phyloP scores from a whole-genome alignment of 2,888 invertebrate genomes.

The Diaphora mendica region DNA sequence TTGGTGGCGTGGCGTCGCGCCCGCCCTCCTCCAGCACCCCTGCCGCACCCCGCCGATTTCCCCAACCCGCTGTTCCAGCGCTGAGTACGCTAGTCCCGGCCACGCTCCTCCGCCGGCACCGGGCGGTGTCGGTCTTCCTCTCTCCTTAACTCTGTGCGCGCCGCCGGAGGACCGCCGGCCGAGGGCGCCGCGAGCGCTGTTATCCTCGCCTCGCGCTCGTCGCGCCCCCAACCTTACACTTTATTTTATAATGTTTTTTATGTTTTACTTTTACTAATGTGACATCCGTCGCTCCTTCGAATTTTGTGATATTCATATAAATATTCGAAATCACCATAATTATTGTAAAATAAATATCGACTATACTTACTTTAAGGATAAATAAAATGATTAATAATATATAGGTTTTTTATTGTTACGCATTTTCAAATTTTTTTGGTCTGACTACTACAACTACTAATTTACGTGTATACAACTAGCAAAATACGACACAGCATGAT shows the following conservation, averaged over 20 bases:
- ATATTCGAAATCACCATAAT: slow-evolving; percentile 82
- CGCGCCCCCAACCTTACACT: slow-evolving; percentile 70
- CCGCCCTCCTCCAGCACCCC: slow-evolving; percentile 94
- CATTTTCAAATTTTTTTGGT: neutral
- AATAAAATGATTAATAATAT: slow-evolving; percentile 65
- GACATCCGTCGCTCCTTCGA: slow-evolving; percentile 82
- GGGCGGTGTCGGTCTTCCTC: slow-evolving; percentile 84
- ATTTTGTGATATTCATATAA: slow-evolving; percentile 86
- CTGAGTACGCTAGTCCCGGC: slow-evolving; percentile 78
- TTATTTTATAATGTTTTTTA: slow-evolving; percentile 68
- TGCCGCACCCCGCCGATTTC: slow-evolving; percentile 98
- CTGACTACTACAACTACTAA: neutral
- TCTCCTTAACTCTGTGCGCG: slow-evolving; percentile 79
- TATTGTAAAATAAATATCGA: slow-evolving; percentile 81
- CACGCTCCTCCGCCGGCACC: slow-evolving; percentile 85
- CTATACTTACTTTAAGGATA: slow-evolving; percentile 74
- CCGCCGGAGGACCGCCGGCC: slow-evolving; percentile 85
- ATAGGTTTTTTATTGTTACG: neutral
- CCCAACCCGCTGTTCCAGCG: slow-evolving; percentile 95
- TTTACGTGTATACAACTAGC: too few species aligned
- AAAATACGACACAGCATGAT: too few species aligned
- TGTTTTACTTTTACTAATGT: slow-evolving; percentile 73
- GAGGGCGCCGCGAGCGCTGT: slow-evolving; percentile 79
- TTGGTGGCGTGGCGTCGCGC: slow-evolving; percentile 96
- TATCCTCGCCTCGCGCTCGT: slow-evolving; percentile 68